Evolutionary conservation across 2,888 invertebrate species (phyloP).

Genomic region (Scaeva pyrastri): DNA sequence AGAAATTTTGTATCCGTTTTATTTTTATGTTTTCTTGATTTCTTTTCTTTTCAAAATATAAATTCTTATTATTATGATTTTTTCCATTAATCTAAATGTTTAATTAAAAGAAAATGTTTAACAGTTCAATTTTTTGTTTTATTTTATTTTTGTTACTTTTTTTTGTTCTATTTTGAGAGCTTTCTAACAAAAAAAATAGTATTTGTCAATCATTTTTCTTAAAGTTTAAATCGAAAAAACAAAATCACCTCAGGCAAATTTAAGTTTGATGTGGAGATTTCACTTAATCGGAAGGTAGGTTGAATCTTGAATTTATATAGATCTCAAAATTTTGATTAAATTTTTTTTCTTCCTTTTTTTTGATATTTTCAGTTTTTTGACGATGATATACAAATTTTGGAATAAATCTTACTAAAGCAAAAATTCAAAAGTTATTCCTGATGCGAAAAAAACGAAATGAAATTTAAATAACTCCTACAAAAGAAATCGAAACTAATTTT

Average conservation of each 20-base stretch:
- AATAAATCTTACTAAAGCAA: not conserved
- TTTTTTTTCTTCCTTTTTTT: slow-evolving; percentile 20
- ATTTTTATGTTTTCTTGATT: slow-evolving; percentile 35
- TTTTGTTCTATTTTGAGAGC: slow-evolving; percentile 7
- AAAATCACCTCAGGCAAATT: slow-evolving; percentile 31
- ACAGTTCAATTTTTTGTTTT: slow-evolving; percentile 45
- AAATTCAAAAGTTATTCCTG: not conserved
- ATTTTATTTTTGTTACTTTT: slow-evolving; percentile 14
- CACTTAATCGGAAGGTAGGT: slow-evolving; percentile 50
- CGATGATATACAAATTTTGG: slow-evolving; percentile 5
- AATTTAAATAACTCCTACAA: too few relatives aligned
- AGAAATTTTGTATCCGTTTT: slow-evolving; percentile 53
- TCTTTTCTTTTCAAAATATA: not conserved
- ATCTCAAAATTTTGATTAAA: not conserved
- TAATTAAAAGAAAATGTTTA: slow-evolving; percentile 67
- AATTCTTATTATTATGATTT: slow-evolving; percentile 39
- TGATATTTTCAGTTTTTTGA: slow-evolving; percentile 30
- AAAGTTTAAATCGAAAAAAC: slow-evolving; percentile 49
- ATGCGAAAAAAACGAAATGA: too few relatives aligned
- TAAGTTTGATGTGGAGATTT: slow-evolving; percentile 45
- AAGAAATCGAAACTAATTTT: too few relatives aligned
- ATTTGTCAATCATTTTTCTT: slow-evolving; percentile 30
- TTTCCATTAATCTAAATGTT: slow-evolving; percentile 68
- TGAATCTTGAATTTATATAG: not conserved
- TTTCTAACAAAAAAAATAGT: not conserved